phyloP scores from a whole-genome alignment of 2,113 vertebrate genomes.

The Geothlypis trichas region DNA sequence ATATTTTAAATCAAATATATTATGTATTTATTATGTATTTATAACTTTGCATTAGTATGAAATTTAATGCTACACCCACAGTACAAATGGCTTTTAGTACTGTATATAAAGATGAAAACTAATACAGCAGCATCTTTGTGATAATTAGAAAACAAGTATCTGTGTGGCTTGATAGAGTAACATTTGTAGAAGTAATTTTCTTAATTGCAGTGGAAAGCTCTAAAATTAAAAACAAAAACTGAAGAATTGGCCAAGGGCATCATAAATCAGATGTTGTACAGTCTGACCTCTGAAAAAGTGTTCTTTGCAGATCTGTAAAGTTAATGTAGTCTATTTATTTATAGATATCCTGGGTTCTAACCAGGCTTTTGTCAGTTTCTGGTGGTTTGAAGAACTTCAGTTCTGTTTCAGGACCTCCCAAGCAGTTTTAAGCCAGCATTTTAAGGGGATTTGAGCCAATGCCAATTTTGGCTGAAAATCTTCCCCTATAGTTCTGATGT shows the following conservation, averaged over 20 bases:
- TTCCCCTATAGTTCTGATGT: background rate
- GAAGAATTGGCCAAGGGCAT: background rate
- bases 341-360: background rate
- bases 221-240: background rate
- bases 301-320: background rate
- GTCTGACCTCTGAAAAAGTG: background rate
- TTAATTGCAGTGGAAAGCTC: background rate
- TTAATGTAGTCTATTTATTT: background rate
- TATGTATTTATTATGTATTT: background rate
- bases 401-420: background rate
- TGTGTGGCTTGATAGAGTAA: background rate
- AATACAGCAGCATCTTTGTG: background rate
- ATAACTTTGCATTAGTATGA: background rate
- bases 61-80: background rate
- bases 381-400: background rate
- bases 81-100: background rate
- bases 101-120: background rate
- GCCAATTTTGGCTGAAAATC: background rate
- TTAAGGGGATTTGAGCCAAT: background rate
- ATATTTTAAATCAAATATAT: background rate
- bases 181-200: background rate
- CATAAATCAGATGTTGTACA: background rate
- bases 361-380: background rate
- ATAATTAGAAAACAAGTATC: background rate
- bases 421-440: background rate